These are phyloP conservation scores for Enteromius radiatus DNA, from an alignment of 2,797 vertebrate genomes.

Conservation along the genomic window DNA sequence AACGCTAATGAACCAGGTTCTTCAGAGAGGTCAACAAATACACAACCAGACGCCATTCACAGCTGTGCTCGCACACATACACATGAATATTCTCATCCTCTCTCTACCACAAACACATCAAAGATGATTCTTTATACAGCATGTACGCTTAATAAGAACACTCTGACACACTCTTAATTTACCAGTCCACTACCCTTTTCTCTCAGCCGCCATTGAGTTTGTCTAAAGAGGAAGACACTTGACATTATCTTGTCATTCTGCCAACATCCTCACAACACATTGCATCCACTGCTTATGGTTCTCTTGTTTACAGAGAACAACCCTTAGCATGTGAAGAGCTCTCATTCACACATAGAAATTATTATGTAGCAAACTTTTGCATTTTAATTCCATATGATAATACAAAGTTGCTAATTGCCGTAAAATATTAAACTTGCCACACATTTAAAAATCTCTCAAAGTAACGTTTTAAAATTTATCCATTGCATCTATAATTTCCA, in stretches of 20 bases:
- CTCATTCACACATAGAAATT: neutral
- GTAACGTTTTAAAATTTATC: neutral
- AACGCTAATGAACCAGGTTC: constrained; percentile 31
- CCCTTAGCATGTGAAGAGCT: neutral
- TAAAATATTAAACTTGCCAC: neutral
- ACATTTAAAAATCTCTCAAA: neutral
- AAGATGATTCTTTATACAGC: neutral
- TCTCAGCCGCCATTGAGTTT: neutral
- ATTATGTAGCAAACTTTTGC: neutral
- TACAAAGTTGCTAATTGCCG: neutral
- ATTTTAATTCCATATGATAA: neutral
- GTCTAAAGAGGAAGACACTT: constrained; percentile 36
- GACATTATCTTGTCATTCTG: constrained; percentile 33
- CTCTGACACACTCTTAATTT: neutral
- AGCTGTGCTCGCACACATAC: neutral
- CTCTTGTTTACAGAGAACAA: constrained; percentile 16
- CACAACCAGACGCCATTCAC: neutral
- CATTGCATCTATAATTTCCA: constrained; percentile 9
- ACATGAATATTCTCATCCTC: constrained; percentile 3
- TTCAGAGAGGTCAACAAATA: constrained; percentile 39
- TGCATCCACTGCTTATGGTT: neutral
- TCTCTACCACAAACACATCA: neutral
- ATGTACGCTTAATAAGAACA: constrained; percentile 12
- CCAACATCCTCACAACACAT: constrained; percentile 4
- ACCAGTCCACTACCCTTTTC: neutral